Conservation (phyloP, 2,797 vertebrate species). For the Lates japonicus region DNA sequence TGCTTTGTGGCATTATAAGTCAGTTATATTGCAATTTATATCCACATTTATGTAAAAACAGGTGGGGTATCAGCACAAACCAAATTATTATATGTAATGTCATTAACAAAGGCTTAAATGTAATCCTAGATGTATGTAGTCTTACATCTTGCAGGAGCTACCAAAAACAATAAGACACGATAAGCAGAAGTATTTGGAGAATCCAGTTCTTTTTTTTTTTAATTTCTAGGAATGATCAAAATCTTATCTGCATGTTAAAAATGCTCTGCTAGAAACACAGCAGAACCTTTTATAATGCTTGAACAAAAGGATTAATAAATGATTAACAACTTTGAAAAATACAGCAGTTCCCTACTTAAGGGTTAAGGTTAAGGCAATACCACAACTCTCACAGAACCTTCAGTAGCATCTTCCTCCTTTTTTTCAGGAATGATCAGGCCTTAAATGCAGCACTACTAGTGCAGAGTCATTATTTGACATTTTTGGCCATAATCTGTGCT, state of each 20-base stretch:
- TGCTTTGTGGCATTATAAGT: neutral
- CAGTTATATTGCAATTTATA: neutral
- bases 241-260: neutral
- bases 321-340: neutral
- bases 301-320: neutral
- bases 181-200: too few species aligned
- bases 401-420: too few species aligned
- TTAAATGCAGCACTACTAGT: neutral
- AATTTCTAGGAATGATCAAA: neutral
- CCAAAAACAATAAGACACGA: too few species aligned
- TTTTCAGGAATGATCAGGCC: too few species aligned
- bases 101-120: too few species aligned
- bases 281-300: neutral
- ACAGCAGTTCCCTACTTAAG: neutral
- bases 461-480: neutral
- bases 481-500: neutral
- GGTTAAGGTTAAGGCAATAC: neutral
- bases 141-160: too few species aligned
- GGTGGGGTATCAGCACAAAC: neutral
- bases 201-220: neutral
- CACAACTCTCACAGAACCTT: too few species aligned
- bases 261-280: too few species aligned
- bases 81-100: too few species aligned
- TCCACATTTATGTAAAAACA: neutral
- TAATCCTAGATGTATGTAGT: too few species aligned